phyloP scores from a whole-genome alignment of 2,113 vertebrate species.

The Hippocampus comes region DNA sequence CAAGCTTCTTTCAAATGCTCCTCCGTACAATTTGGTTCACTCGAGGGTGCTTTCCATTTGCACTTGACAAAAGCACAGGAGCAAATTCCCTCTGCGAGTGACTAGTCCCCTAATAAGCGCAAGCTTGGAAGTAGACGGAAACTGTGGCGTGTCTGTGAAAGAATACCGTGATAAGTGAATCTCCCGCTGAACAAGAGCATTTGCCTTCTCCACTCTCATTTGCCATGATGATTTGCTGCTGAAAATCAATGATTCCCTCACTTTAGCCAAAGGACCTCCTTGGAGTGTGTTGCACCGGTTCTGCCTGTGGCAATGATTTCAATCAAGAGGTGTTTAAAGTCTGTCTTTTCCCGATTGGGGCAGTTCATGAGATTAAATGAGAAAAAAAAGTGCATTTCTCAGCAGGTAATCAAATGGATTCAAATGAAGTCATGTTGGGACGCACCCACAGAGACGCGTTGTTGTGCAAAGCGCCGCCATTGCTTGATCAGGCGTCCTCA shows the following conservation, averaged over 20 bases:
- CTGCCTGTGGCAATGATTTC: slow-evolving; percentile 64
- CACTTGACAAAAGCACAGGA: slow-evolving; percentile 36
- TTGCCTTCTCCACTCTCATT: slow-evolving; percentile 60
- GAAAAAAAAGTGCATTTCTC: slow-evolving; percentile 72
- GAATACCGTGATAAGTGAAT: slow-evolving; percentile 59
- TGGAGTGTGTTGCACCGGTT: slow-evolving; percentile 40
- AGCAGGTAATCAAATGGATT: slow-evolving; percentile 43
- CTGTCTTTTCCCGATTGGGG: slow-evolving; percentile 45
- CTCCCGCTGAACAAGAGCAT: slow-evolving; percentile 52
- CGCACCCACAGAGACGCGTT: slow-evolving; percentile 18
- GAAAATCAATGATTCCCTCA: slow-evolving; percentile 69
- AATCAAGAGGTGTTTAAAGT: slow-evolving; percentile 62
- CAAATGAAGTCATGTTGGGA: slow-evolving; percentile 60
- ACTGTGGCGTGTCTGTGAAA: slow-evolving; percentile 42
- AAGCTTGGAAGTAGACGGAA: slow-evolving; percentile 46
- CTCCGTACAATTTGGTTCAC: slow-evolving; percentile 27
- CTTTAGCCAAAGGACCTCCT: slow-evolving; percentile 51
- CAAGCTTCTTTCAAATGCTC: slow-evolving; percentile 40
- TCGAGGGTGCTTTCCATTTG: slow-evolving; percentile 52
- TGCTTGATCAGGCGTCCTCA: slow-evolving; percentile 9
- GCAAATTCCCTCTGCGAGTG: slow-evolving; percentile 36
- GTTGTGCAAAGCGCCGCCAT: slow-evolving; percentile 16
- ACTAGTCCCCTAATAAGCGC: slow-evolving; percentile 46
- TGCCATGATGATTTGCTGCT: slow-evolving; percentile 68
- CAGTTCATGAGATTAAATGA: slow-evolving; percentile 60